A percentile compares a stretch with the other conserved stretches of the same genome.
Conservation (phyloP, 2,797 vertebrate species). For the Halcyon smyrnensis region DNA sequence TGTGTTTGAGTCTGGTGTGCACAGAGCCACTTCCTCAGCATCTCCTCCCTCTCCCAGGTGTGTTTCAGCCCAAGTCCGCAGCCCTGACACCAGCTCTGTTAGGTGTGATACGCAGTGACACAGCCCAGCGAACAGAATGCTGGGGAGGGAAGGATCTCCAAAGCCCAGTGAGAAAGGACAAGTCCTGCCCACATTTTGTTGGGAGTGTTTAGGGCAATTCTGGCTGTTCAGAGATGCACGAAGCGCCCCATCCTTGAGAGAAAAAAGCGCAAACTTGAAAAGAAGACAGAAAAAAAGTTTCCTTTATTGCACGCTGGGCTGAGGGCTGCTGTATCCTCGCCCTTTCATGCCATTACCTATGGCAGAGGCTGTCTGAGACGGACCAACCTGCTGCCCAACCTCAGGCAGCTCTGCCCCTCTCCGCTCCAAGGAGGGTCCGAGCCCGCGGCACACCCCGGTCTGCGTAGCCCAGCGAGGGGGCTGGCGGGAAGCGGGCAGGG, state of each 20-base stretch:
- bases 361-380: neutral
- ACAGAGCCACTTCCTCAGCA: neutral
- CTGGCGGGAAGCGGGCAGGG: fast-evolving
- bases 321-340: neutral
- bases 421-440: neutral
- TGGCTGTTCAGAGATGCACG: neutral
- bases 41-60: neutral
- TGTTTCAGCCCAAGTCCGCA: neutral
- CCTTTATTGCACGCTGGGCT: neutral
- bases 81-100: neutral
- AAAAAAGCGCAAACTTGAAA: neutral
- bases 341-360: neutral
- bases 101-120: neutral
- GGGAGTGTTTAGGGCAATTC: neutral
- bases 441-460: neutral
- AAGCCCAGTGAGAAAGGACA: neutral
- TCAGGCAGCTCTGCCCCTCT: neutral
- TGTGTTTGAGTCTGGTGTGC: neutral
- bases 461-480: neutral
- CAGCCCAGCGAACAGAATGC: neutral
- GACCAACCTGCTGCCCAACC: neutral
- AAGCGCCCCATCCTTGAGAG: neutral
- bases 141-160: neutral
- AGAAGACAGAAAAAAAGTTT: neutral
- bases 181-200: neutral